phyloP scores from a whole-genome alignment of 2,113 vertebrate genomes.

The Suncus etruscus region DNA sequence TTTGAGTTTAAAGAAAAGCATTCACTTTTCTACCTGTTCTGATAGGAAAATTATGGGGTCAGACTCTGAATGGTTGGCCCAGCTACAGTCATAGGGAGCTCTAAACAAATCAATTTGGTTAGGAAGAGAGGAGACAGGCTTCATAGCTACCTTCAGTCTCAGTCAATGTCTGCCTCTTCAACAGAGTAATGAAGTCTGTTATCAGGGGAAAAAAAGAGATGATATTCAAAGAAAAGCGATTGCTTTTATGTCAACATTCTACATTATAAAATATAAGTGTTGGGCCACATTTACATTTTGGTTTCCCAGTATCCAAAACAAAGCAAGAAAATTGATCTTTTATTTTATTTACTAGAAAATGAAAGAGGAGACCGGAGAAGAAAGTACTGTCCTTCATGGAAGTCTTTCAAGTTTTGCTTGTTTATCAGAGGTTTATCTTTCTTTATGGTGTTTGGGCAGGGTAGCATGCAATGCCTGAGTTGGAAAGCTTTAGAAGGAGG shows the following conservation, averaged over 20 bases:
- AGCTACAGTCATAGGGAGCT: neutral
- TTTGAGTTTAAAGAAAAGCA: neutral
- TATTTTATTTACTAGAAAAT: constrained; percentile 4
- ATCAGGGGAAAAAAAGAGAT: neutral
- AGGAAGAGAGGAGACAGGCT: neutral
- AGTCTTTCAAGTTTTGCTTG: neutral
- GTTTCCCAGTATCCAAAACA: constrained; percentile 13
- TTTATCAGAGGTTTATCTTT: neutral
- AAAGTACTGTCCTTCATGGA: neutral
- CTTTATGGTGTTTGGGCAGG: neutral
- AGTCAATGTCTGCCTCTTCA: neutral
- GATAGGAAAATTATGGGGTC: neutral
- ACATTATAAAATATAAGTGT: neutral
- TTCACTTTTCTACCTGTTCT: neutral
- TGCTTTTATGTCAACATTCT: neutral
- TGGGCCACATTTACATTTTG: constrained; percentile 1
- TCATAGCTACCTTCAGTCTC: too few species aligned
- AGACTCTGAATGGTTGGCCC: neutral
- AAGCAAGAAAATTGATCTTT: neutral
- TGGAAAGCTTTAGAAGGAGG: neutral
- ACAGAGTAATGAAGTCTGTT: neutral
- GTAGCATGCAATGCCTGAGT: neutral
- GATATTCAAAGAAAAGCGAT: neutral
- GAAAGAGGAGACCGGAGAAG: neutral
- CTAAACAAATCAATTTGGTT: neutral